Conservation (phyloP, 2,113 vertebrate genomes). For the Spheniscus mendiculus region DNA sequence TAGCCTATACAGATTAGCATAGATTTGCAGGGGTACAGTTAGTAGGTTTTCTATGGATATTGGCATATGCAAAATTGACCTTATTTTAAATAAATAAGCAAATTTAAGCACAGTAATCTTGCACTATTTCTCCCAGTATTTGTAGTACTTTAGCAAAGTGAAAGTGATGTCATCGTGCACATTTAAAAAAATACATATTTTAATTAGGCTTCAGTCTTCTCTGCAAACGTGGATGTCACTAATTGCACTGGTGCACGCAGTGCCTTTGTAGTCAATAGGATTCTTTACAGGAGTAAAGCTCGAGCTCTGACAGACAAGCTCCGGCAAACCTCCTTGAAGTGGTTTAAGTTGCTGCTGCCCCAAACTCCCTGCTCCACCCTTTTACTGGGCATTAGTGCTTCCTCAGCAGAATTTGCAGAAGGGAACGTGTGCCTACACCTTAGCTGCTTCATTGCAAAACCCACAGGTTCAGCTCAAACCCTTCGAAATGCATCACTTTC, state of each 20-base stretch:
- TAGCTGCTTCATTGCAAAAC: neutral
- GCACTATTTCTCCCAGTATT: neutral
- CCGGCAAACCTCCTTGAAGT: neutral
- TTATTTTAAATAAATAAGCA: neutral
- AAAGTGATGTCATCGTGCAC: fast-evolving
- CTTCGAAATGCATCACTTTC: fast-evolving
- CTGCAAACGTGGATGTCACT: neutral
- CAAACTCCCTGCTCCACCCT: neutral
- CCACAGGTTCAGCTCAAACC: neutral
- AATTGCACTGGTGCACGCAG: fast-evolving
- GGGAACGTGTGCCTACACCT: neutral
- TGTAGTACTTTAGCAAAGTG: neutral
- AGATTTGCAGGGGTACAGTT: neutral
- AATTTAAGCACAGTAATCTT: neutral
- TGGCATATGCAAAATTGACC: neutral
- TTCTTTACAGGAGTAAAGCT: neutral
- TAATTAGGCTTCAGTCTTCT: neutral
- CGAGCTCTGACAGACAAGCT: neutral
- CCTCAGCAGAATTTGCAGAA: neutral
- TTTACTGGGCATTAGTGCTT: neutral
- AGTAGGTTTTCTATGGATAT: neutral
- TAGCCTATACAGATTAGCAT: neutral
- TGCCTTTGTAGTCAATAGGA: neutral
- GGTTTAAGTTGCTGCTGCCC: neutral
- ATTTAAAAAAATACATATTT: neutral